Evolutionary conservation across 2,113 vertebrate species (phyloP).

Genomic region (Acanthochromis polyacanthus): DNA sequence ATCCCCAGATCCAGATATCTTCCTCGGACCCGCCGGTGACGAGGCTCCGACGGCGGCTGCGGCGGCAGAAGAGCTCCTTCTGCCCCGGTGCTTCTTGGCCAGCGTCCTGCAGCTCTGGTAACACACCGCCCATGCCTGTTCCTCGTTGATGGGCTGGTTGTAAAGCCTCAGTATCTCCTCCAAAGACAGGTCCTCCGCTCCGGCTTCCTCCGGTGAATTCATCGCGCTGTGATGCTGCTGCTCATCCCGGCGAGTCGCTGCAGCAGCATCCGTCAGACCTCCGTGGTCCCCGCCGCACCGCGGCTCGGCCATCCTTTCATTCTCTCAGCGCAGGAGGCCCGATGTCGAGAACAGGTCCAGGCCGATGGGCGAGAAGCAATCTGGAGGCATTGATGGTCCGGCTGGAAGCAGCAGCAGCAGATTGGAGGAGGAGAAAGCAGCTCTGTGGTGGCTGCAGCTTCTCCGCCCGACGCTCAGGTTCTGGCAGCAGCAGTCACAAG

Average conservation of each 20-base stretch:
- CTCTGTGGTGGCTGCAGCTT: neutral
- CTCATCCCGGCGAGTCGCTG: slow-evolving; percentile 61
- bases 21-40: slow-evolving; percentile 25
- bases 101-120: slow-evolving; percentile 93
- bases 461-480: slow-evolving; percentile 20
- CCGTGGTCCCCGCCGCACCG: slow-evolving; percentile 66
- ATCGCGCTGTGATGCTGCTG: slow-evolving; percentile 58
- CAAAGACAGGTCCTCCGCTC: slow-evolving; percentile 86
- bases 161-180: slow-evolving; percentile 92
- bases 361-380: slow-evolving; percentile 15
- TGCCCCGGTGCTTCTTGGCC: slow-evolving; percentile 68
- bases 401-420: slow-evolving; percentile 13
- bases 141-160: slow-evolving; percentile 96
- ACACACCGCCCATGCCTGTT: slow-evolving; percentile 98
- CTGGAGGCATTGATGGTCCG: slow-evolving; percentile 58
- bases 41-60: slow-evolving; percentile 50
- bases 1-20: slow-evolving; percentile 82
- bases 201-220: slow-evolving; percentile 68
- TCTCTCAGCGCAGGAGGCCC: slow-evolving; percentile 68
- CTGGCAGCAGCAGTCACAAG: slow-evolving; percentile 53
- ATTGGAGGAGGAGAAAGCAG: neutral
- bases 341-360: slow-evolving; percentile 45
- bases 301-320: slow-evolving; percentile 83
- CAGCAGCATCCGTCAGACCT: slow-evolving; percentile 74
- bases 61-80: slow-evolving; percentile 62